Base-by-base conservation (phyloP, 2,888 invertebrate genomes). In the Sisyra terminalis region DNA sequence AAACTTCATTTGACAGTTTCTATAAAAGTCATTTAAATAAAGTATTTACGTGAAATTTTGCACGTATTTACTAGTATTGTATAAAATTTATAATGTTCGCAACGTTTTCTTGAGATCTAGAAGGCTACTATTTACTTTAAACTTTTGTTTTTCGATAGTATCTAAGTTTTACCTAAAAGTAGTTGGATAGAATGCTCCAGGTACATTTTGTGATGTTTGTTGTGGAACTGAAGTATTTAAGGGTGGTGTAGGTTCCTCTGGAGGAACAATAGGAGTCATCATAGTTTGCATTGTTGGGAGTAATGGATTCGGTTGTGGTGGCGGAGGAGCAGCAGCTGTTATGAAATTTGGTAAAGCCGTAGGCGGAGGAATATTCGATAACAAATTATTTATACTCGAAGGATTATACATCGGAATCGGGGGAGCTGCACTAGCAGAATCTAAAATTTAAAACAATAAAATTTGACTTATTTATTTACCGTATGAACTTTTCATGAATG, bases 341-440 rank as follows among this genome's bases (percentile, higher is more conserved):
- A 70, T 58, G 48, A 79, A 80, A 56, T 72, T 78, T 1, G 79
- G 80, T 34, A 80, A 61, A 50, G 74, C 71, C 17, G 71, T 66
- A 1, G 80, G 80, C 4, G 80, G 80, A 36, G 76, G 69, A n/a
- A 80, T 70, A 52, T 71, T 78, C 1, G 78, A 77, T 42, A 80
- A 56, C 45, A 79, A 55, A 56, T 75, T 78, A 34, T 72, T 73
- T 11, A 67, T 55, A 5, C 18, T 37, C 6, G 15, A 15, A 10
- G 37, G 37, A 18, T 37, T 37, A 37, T 37, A 48, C 15, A 64
- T 49, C 14, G 63, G 58, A 5, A 60, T 54, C 4, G 64, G 54
- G 16, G 42, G 32, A 11, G 35, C 34, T 9, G 61, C 13, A 30
- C 14, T 11, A 8, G 30, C 15, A 3, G 17, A 16, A 37, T 37